These are phyloP conservation scores for Eupeodes luniger DNA, from an alignment of 2,888 invertebrate species.

Conservation along the genomic window DNA sequence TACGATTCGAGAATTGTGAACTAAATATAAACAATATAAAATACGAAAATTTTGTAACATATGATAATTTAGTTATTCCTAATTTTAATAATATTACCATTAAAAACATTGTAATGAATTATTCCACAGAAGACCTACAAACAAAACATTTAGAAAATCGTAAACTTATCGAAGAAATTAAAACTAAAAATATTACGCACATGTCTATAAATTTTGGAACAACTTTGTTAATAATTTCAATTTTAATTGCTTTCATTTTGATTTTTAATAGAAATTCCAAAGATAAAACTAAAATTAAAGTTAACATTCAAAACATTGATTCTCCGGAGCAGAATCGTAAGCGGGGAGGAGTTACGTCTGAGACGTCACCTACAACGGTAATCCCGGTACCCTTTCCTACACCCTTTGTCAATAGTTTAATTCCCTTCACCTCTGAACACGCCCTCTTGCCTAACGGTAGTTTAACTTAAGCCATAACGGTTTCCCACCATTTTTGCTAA, in stretches of 20 bases:
- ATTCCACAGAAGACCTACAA: not conserved
- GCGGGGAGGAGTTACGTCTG: not conserved
- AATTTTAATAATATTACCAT: not conserved
- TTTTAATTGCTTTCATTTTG: not conserved
- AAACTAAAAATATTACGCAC: not conserved
- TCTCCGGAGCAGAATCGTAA: constrained; percentile 1
- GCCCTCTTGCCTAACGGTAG: too few relatives aligned
- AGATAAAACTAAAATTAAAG: not conserved
- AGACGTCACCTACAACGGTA: too few relatives aligned
- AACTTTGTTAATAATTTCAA: not conserved
- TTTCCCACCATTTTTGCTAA: too few relatives aligned
- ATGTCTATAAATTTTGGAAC: not conserved
- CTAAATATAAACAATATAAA: not conserved
- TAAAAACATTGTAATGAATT: not conserved
- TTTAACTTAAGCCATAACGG: too few relatives aligned
- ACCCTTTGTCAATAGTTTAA: too few relatives aligned
- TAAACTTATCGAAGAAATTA: not conserved
- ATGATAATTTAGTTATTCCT: too few relatives aligned
- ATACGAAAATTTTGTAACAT: too few relatives aligned
- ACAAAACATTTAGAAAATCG: not conserved
- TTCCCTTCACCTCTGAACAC: too few relatives aligned
- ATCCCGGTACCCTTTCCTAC: too few relatives aligned
- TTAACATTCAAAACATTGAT: not conserved
- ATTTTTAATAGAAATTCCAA: not conserved
- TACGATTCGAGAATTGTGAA: not conserved